Evolutionary conservation across 2,797 vertebrate species (phyloP).

Genomic region (Anguilla marmorata): DNA sequence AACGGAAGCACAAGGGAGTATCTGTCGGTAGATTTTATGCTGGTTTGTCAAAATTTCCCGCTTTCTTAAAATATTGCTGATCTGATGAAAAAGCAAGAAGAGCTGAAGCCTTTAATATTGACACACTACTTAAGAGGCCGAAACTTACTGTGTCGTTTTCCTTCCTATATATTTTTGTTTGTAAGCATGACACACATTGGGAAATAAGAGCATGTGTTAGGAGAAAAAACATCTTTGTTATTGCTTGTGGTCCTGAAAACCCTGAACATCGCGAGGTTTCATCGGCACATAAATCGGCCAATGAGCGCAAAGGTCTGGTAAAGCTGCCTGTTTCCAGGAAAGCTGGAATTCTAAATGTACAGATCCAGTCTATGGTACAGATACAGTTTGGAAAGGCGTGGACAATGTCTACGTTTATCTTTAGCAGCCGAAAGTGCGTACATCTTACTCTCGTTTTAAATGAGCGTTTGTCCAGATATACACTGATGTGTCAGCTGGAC

Average conservation of each 20-base stretch:
- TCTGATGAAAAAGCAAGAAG: not conserved
- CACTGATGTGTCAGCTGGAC: not conserved
- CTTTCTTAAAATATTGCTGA: not conserved
- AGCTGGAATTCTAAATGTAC: constrained; percentile 21
- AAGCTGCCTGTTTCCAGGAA: constrained; percentile 36
- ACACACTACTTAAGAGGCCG: not conserved
- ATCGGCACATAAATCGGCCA: constrained; percentile 3
- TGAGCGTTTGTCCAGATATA: constrained; percentile 2
- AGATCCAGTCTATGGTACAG: not conserved
- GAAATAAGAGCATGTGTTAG: not conserved
- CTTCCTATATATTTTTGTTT: not conserved
- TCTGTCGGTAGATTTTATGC: not conserved
- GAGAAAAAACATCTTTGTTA: not conserved
- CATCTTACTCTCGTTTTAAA: not conserved
- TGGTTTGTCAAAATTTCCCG: not conserved
- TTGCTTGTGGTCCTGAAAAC: not conserved
- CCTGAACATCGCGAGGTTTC: not conserved
- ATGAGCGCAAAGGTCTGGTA: constrained; percentile 2
- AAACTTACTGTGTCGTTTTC: not conserved
- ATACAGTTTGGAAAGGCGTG: constrained; percentile 30
- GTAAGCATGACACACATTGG: not conserved
- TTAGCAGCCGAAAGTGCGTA: not conserved
- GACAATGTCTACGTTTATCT: not conserved
- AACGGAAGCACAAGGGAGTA: not conserved
- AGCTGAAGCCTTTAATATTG: not conserved